Evolutionary conservation across 2,113 vertebrate genomes (phyloP).

Genomic region (Lonchura striata): DNA sequence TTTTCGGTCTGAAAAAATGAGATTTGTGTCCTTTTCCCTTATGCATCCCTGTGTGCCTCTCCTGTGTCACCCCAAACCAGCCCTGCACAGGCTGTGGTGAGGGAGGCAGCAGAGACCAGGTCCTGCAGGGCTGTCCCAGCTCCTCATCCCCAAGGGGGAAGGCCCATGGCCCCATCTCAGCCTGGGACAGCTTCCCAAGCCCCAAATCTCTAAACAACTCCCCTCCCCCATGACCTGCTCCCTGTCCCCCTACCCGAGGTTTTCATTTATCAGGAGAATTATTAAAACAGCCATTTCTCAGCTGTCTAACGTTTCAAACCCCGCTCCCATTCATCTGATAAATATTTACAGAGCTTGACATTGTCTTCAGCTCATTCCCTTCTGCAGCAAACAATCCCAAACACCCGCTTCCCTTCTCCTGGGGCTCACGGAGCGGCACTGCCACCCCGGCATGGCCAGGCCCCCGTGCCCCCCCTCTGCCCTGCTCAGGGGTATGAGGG

Average conservation of each 20-base stretch:
- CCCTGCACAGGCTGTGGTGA: rapidly evolving
- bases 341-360: constrained; percentile 80
- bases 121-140: not conserved
- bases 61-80: not conserved
- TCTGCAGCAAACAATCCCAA: constrained; percentile 69
- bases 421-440: rapidly evolving
- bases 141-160: not conserved
- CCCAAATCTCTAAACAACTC: constrained; percentile 58
- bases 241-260: not conserved
- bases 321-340: constrained; percentile 74
- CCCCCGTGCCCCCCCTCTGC: not conserved
- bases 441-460: rapidly evolving
- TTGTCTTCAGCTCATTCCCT: constrained; percentile 73
- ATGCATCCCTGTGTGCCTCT: not conserved
- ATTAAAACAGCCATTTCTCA: constrained; percentile 81
- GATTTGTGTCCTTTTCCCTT: not conserved
- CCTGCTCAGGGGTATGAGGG: not conserved
- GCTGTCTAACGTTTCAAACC: constrained; percentile 75
- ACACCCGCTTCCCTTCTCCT: constrained; percentile 62
- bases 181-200: constrained; percentile 11
- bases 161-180: not conserved
- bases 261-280: constrained; percentile 74
- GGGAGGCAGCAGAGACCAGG: not conserved
- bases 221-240: constrained; percentile 21
- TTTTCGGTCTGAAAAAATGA: not conserved